Conservation (phyloP, 2,888 invertebrate genomes). For the Netelia fuscicornis region DNA sequence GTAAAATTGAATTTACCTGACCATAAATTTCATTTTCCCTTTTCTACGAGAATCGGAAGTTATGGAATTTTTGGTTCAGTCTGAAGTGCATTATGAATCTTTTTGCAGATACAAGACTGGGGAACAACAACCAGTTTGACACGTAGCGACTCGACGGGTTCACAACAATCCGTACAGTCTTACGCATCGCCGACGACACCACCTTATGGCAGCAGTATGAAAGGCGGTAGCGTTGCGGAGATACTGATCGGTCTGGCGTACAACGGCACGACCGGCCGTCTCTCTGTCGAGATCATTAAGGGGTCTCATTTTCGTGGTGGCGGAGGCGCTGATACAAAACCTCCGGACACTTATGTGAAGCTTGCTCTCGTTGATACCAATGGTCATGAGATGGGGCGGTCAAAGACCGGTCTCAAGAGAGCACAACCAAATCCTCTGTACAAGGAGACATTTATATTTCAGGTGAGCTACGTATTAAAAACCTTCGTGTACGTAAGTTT, state of each 20-base stretch:
- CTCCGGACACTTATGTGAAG: slow-evolving; percentile 97
- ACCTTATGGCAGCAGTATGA: slow-evolving; percentile 86
- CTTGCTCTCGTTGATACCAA: slow-evolving; percentile 95
- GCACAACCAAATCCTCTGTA: slow-evolving; percentile 98
- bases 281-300: slow-evolving; percentile 95
- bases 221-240: slow-evolving; percentile 96
- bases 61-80: not conserved
- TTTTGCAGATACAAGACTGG: slow-evolving; percentile 75
- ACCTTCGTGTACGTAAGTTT: not conserved
- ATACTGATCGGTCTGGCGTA: slow-evolving; percentile 95
- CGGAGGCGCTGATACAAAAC: slow-evolving; percentile 85
- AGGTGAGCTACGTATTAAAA: slow-evolving; percentile 86
- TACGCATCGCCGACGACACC: slow-evolving; percentile 82
- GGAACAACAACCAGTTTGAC: slow-evolving; percentile 87
- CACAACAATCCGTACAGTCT: slow-evolving; percentile 92
- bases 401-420: slow-evolving; percentile 96
- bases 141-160: slow-evolving; percentile 96
- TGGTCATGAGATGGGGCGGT: slow-evolving; percentile 96
- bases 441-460: slow-evolving; percentile 98
- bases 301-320: slow-evolving; percentile 89
- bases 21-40: not conserved
- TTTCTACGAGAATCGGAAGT: not conserved
- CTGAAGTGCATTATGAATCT: not conserved
- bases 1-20: no score
- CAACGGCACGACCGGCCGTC: slow-evolving; percentile 96